Evolutionary conservation across 37 sponge, comb jelly and placozoan genomes (phyloP), one percentile per base, ranked within the genome.

Genomic region (Oscarella lobularis): DNA sequence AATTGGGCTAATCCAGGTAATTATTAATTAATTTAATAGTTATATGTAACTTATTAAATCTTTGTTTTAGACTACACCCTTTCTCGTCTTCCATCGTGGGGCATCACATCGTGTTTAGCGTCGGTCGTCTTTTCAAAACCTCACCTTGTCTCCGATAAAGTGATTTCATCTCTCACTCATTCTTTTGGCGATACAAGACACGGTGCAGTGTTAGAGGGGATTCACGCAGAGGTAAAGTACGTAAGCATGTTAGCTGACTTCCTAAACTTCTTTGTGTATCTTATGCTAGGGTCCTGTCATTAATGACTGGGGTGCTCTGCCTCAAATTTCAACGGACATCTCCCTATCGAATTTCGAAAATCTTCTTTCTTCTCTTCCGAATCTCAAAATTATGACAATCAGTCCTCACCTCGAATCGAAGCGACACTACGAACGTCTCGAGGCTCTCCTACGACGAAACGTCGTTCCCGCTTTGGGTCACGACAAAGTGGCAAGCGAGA

Each of bases 231-330:
- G 74, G 79, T 83, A 38, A 68, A 36, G 67, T 38, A 3, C 41
- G 60, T 4, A 31, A 14, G 74, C 41, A 76, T 14, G 67, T 38
- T 9, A 37, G 9, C 36, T 35, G 3, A 73, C 3, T 71, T 6
- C 3, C 69, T 31, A n/a, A n/a, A 30, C 9, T 39, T 2, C 20
- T 38, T 38, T 67, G 14, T n/a, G 38, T 67, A 70, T 38, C 5
- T 3, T 30, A 3, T 3, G 32, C 75, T 3, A 77, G 78, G 83
- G 83, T 3, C 83, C 83, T 0, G 79, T 82, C 38, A 76, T 82
- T n/a, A 82, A 82, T 70, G 83, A 83, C 37, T 75, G 76, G 35
- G 84, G 84, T 66, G 85, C 69, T 1, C 38, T 83, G 40, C 79
- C 79, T 20, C 36, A 31, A 33, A 29, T 67, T 32, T 37, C 78